Evolutionary conservation across 2,797 vertebrate species (phyloP), one percentile per base, ranked within the genome.

Genomic region (Esox masquinongy): DNA sequence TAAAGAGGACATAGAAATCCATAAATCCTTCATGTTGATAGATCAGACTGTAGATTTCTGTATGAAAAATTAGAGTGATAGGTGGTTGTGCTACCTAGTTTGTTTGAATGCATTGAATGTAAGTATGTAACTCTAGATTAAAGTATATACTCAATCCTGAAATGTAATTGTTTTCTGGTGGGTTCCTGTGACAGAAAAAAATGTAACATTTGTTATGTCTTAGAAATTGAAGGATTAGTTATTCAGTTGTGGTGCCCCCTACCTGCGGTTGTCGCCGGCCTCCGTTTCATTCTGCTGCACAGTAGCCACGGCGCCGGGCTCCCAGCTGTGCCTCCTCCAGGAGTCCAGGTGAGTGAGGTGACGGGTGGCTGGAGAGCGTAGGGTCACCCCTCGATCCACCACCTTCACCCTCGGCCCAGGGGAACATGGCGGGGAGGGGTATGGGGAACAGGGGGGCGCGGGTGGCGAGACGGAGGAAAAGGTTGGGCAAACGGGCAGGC

Each of bases 261-360:
- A 93, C 93, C 88, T 94, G 85, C 90, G 77, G 2, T 84, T 86
- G 6, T 82, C 78, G 15, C 87, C 90, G 22, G 56, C 16, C 51
- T 81, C 51, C 0, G 77, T 67, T 51, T 74, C 77, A 0, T 87
- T 87, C 15, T 72, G 51, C 70, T 72, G 26, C 51, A 36, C 19
- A 0, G 29, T 15, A 1, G 85, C 70, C 0, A 88, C 89, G 68
- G 88, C 87, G 0, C 89, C 93, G 0, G 95, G 93, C 34, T 95
- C 95, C 95, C 95, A 96, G 79, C 95, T 96, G 74, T 95, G 95
- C 73, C 95, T 86, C 26, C 94, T 92, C 90, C 94, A 93, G 0
- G 90, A 75, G 26, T 94, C 93, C 0, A 73, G 81, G 3, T 68
- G 67, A 3, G 68, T 64, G 31, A 84, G 76, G 81, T 86, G 84